Percentiles rank a stretch among this genome's conserved stretches.
Evolutionary conservation across 2,113 vertebrate genomes (phyloP).

Genomic region (Neomonachus schauinslandi): DNA sequence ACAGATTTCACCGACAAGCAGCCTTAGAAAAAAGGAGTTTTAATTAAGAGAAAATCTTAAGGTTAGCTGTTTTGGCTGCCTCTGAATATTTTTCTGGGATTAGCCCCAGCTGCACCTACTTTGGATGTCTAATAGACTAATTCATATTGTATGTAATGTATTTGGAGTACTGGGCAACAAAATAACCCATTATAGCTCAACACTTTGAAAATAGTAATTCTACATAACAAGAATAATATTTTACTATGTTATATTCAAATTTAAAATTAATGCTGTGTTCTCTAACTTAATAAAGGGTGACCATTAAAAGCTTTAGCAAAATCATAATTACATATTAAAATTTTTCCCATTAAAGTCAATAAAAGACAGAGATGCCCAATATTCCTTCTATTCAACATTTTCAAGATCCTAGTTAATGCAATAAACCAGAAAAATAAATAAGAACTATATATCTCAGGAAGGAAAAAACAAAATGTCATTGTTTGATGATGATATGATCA

Average conservation of each 20-base stretch:
- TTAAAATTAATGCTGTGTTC: background rate
- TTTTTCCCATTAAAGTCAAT: background rate
- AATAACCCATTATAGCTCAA: slow-evolving; percentile 6
- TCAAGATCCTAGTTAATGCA: background rate
- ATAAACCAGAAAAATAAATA: background rate
- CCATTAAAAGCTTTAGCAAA: background rate
- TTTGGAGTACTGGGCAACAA: background rate
- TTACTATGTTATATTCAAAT: slow-evolving; percentile 5
- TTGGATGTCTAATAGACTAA: background rate
- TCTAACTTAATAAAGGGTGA: background rate
- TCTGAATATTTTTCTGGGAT: slow-evolving; percentile 31
- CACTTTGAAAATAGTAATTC: background rate
- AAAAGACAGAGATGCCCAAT: background rate
- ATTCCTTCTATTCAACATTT: background rate
- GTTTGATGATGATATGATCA: background rate
- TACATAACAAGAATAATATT: slow-evolving; percentile 8
- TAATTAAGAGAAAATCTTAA: background rate
- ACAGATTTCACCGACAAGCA: background rate
- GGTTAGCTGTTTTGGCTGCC: background rate
- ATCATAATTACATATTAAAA: background rate
- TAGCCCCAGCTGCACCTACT: background rate
- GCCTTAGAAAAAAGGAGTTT: background rate
- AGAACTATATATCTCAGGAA: background rate
- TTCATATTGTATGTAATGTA: background rate
- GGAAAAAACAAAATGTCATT: background rate